A percentile compares a stretch with the other conserved stretches of the same genome.
Conservation (phyloP, 2,113 vertebrate species). For the Capreolus pygargus region DNA sequence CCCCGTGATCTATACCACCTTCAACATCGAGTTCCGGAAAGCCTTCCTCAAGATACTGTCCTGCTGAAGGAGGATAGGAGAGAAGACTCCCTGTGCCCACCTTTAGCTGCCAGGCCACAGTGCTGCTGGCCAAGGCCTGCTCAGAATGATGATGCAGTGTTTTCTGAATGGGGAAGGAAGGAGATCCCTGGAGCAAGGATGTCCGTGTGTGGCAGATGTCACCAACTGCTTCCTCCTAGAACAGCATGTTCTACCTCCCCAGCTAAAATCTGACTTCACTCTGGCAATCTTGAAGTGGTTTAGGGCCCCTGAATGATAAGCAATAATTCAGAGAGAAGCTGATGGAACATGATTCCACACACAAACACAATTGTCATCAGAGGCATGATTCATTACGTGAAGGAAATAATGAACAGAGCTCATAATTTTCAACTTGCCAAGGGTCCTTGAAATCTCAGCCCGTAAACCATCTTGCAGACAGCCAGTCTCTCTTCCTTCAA, state of each 20-base stretch:
- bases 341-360: neutral
- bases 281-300: neutral
- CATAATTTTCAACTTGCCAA: constrained; percentile 25
- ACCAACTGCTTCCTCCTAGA: constrained; percentile 9
- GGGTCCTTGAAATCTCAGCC: constrained; percentile 50
- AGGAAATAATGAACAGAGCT: constrained; percentile 44
- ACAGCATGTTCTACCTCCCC: constrained; percentile 34
- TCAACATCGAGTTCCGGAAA: constrained; percentile 93
- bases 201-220: neutral
- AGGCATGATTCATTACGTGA: constrained; percentile 17
- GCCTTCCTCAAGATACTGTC: constrained; percentile 96
- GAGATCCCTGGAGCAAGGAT: constrained; percentile 4
- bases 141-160: neutral
- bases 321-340: constrained; percentile 58
- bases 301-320: constrained; percentile 6
- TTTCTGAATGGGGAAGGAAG: neutral
- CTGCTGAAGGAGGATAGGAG: constrained; percentile 79
- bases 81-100: neutral
- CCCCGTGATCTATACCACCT: constrained; percentile 95
- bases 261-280: constrained; percentile 43
- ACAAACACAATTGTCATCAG: constrained; percentile 31
- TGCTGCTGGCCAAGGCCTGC: neutral
- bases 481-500: neutral
- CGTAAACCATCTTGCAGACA: constrained; percentile 27
- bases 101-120: neutral